These are phyloP conservation scores for Hyposoter didymator DNA, from an alignment of 2,888 invertebrate species.

Conservation along the genomic window DNA sequence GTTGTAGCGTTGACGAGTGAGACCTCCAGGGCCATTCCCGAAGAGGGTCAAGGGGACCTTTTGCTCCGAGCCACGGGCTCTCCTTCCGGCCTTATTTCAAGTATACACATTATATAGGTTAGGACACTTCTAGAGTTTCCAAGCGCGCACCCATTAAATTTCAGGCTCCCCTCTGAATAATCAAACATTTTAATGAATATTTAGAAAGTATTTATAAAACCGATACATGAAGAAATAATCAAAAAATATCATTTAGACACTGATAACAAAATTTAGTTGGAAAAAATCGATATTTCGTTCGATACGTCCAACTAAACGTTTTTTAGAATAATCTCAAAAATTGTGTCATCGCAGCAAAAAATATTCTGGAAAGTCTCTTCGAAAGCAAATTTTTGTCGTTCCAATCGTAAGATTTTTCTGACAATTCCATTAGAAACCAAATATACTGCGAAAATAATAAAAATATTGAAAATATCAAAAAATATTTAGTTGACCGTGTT, in stretches of 20 bases:
- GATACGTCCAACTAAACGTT: too few species aligned
- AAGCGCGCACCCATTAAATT: background rate
- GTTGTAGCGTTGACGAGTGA: constrained; percentile 62
- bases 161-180: background rate
- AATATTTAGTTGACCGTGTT: too few species aligned
- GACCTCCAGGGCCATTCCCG: constrained; percentile 76
- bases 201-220: background rate
- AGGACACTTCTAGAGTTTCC: background rate
- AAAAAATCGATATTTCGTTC: too few species aligned
- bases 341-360: too few species aligned
- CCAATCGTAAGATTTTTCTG: too few species aligned
- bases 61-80: constrained; percentile 69
- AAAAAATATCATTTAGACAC: background rate
- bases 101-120: constrained; percentile 24
- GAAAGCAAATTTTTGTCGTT: too few species aligned
- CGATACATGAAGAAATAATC: background rate
- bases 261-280: too few species aligned
- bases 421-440: too few species aligned
- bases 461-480: too few species aligned
- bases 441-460: too few species aligned
- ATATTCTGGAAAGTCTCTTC: too few species aligned
- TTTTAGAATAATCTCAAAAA: too few species aligned
- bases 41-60: constrained; percentile 80
- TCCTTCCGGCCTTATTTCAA: constrained; percentile 72
- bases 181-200: background rate